These are phyloP conservation scores for Drosophila formosana DNA, from an alignment of 2,888 invertebrate species.

Conservation along the genomic window DNA sequence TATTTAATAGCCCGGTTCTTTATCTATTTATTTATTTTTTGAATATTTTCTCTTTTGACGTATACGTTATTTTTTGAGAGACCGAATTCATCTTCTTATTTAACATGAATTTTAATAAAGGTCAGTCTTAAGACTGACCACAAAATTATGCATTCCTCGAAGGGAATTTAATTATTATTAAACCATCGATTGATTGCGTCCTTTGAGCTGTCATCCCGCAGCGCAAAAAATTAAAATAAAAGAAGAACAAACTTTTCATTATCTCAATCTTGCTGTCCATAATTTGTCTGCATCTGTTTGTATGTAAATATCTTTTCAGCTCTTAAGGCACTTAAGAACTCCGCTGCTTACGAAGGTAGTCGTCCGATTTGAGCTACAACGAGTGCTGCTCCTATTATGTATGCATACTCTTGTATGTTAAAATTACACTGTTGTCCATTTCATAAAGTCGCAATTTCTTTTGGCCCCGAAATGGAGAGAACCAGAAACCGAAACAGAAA, in stretches of 20 bases:
- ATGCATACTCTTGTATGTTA: conserved; percentile 21
- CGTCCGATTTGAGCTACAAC: background rate
- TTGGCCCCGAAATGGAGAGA: conserved; percentile 16
- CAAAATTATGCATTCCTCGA: background rate
- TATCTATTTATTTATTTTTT: no score
- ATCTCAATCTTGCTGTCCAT: background rate
- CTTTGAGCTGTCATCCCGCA: background rate
- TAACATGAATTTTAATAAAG: no score
- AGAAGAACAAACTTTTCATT: background rate
- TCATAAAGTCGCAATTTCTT: conserved; percentile 35
- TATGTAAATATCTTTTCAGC: conserved; percentile 4
- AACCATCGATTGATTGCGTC: background rate
- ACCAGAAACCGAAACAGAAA: conserved; percentile 1
- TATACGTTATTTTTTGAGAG: no score
- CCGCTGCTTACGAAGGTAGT: background rate
- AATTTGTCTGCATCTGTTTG: conserved; percentile 1
- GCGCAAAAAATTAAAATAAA: background rate
- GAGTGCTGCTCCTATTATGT: conserved; percentile 13
- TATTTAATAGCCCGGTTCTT: no score
- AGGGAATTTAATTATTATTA: background rate
- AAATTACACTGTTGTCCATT: conserved; percentile 42
- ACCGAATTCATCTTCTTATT: no score
- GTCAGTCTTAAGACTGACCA: no score
- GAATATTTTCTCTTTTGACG: no score
- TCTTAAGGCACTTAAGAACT: background rate